Evolutionary conservation across 2,888 invertebrate genomes (phyloP).

Genomic region (Lingula anatina): DNA sequence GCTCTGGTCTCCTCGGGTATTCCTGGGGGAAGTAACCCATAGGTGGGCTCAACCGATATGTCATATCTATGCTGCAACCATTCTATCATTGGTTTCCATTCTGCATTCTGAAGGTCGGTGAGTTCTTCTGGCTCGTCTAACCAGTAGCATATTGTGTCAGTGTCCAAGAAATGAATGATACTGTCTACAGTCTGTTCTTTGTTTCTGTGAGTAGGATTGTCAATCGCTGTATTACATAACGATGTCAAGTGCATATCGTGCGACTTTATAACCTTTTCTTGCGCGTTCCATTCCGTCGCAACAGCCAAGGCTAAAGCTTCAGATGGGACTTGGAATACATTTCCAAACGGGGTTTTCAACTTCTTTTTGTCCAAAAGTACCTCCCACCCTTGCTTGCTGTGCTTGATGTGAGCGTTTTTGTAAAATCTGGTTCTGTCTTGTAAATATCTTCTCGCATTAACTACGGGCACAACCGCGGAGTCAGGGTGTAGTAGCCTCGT

Average conservation of each 20-base stretch:
- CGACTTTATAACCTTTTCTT: constrained; percentile 70
- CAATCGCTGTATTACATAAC: constrained; percentile 82
- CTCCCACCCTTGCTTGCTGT: too few species aligned
- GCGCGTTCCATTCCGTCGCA: constrained; percentile 90
- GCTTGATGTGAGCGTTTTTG: too few species aligned
- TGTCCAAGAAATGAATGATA: constrained; percentile 66
- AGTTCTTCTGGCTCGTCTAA: constrained; percentile 68
- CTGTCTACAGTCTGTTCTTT: constrained; percentile 72
- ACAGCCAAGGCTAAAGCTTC: constrained; percentile 88
- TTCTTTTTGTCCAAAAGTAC: constrained; percentile 82
- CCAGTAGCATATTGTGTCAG: constrained; percentile 55
- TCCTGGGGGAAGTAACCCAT: constrained; percentile 66
- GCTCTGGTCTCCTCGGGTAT: constrained; percentile 65
- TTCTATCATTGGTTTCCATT: constrained; percentile 85
- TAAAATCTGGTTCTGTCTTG: too few species aligned
- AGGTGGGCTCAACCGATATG: constrained; percentile 67
- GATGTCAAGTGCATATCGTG: constrained; percentile 89
- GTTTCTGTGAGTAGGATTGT: constrained; percentile 81
- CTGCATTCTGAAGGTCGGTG: constrained; percentile 66
- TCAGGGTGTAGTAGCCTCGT: too few species aligned
- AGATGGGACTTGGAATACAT: constrained; percentile 69
- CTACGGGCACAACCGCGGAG: too few species aligned
- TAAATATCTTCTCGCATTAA: too few species aligned
- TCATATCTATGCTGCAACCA: constrained; percentile 75
- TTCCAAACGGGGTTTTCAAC: constrained; percentile 83